Conservation (phyloP, 2,113 vertebrate genomes). For the Neogale vison region DNA sequence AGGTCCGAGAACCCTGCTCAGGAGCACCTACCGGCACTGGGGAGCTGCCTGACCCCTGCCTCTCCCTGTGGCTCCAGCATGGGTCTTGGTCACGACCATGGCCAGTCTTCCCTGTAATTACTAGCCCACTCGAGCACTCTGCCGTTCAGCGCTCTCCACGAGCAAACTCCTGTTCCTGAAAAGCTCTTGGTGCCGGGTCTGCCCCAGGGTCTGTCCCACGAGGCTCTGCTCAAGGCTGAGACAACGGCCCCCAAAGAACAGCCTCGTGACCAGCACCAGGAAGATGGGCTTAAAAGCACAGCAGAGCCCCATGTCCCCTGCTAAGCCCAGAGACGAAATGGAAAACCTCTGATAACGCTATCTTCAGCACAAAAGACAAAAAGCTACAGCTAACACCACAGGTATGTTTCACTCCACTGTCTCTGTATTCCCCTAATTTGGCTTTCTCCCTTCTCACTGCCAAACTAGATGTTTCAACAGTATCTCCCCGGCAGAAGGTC, state of each 20-base stretch:
- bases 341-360: background rate
- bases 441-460: background rate
- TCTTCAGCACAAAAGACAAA: background rate
- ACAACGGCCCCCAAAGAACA: background rate
- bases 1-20: background rate
- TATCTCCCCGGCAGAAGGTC: background rate
- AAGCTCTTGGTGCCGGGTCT: background rate
- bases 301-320: background rate
- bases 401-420: background rate
- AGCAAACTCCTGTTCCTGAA: background rate
- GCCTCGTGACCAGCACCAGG: background rate
- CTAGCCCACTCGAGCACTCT: background rate
- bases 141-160: fast-evolving
- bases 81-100: background rate
- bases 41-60: background rate
- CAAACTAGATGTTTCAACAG: background rate
- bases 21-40: fast-evolving
- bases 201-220: background rate
- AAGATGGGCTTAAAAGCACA: background rate
- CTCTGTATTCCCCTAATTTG: background rate
- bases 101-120: background rate
- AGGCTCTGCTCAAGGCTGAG: background rate
- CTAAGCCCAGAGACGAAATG: fast-evolving
- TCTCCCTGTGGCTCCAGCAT: background rate
- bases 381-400: background rate